Base-by-base conservation (phyloP, 2,888 invertebrate genomes). In the Xestia xanthographa region DNA sequence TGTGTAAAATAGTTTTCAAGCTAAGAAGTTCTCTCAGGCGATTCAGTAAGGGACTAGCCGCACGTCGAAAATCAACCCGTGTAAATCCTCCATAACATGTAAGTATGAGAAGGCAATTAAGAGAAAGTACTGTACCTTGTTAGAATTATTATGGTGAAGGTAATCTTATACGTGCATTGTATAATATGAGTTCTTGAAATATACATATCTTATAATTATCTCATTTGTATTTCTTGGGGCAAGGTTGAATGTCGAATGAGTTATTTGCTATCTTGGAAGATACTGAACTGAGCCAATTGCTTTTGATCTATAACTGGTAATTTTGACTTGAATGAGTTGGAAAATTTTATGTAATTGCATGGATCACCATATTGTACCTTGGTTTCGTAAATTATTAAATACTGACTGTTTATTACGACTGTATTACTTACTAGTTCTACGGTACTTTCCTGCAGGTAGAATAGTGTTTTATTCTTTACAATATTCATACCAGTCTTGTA, bases 111-210 rank as follows among this genome's bases (percentile, higher is more conserved):
- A 91, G 91, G 93, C 90, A 93, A 95, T 94, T 94, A 94, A 91
- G 93, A 91, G 92, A 92, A 93, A 91, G 92, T 91, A 92, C 92
- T 90, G 88, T 89, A 88, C 87, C 93, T 91, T 92, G 92, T 94
- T 94, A 92, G 90, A 92, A 92, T 92, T 94, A 93, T 93, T 92
- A 94, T 90, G 91, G 90, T 86, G 87, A 91, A 92, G 83, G 90
- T 92, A 92, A 93, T 92, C 90, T 90, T 90, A 87, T 91, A 90
- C 90, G 89, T 90, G 89, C 75, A 88, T 77, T 78, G 86, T 76
- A 72, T 91, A 91, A 90, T 85, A 88, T 70, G 83, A 79, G 80
- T 87, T 86, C 85, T 86, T 84, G 81, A 84, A 82, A 78, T 72
- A 82, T 75, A 75, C 71, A 56, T 76, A 53, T 75, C 62, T 66